Percentiles rank a stretch among this genome's conserved stretches.
Conservation (phyloP, 2,797 vertebrate species). For the Bufotes viridis region DNA sequence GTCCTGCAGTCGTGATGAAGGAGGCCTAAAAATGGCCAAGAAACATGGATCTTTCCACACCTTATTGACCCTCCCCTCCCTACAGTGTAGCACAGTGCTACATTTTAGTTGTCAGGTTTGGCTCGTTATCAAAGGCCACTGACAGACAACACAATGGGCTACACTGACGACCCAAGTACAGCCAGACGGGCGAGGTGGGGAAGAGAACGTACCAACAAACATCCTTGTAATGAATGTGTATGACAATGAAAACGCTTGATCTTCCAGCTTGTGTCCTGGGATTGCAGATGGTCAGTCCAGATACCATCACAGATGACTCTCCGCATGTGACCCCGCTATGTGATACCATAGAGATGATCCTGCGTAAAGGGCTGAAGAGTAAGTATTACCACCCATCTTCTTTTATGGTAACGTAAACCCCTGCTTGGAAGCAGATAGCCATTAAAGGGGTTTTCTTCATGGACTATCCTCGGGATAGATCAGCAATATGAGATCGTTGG, state of each 20-base stretch:
- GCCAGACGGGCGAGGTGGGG: background rate
- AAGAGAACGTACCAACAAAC: background rate
- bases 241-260: background rate
- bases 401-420: background rate
- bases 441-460: too few relatives aligned
- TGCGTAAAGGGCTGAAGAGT: conserved; percentile 86
- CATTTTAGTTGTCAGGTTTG: too few relatives aligned
- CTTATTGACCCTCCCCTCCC: too few relatives aligned
- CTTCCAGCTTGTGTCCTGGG: conserved; percentile 78
- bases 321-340: conserved; percentile 77
- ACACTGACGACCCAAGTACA: background rate
- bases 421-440: background rate
- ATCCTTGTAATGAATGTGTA: background rate
- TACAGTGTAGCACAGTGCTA: too few relatives aligned
- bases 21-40: too few relatives aligned
- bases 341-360: conserved; percentile 80
- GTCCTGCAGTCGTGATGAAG: too few relatives aligned
- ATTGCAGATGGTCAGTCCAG: conserved; percentile 71
- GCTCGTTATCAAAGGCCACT: too few relatives aligned
- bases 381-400: conserved; percentile 63
- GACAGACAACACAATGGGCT: too few relatives aligned
- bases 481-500: too few relatives aligned
- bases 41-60: too few relatives aligned
- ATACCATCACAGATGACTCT: conserved; percentile 72
- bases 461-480: too few relatives aligned